Evolutionary conservation across 2,888 invertebrate genomes (phyloP).

Genomic region (Ganaspis brasiliensis): DNA sequence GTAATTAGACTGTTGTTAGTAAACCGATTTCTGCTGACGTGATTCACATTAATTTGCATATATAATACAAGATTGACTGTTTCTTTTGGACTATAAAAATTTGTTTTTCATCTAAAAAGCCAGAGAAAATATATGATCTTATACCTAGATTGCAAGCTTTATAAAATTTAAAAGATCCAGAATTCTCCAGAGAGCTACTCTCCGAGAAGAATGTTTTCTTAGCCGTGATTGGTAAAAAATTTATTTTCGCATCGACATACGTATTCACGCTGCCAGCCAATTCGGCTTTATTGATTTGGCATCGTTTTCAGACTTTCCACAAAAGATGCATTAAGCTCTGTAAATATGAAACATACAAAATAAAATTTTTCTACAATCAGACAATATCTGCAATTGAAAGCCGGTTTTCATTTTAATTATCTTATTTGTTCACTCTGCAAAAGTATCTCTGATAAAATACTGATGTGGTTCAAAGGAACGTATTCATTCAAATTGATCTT

Average conservation of each 20-base stretch:
- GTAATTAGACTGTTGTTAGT: too few relatives aligned
- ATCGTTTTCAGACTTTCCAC: not conserved
- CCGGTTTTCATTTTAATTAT: too few relatives aligned
- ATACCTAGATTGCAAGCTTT: not conserved
- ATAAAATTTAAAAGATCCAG: not conserved
- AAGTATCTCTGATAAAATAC: too few relatives aligned
- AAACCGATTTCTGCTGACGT: too few relatives aligned
- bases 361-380: too few relatives aligned
- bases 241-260: conserved; percentile 28
- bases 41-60: too few relatives aligned
- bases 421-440: too few relatives aligned
- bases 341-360: not conserved
- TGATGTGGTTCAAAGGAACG: too few relatives aligned
- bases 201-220: not conserved
- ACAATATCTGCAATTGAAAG: too few relatives aligned
- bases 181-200: not conserved
- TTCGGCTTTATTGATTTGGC: conserved; percentile 23
- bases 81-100: too few relatives aligned
- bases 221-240: conserved; percentile 27
- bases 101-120: not conserved
- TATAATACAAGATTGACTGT: too few relatives aligned
- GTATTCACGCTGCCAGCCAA: conserved; percentile 16
- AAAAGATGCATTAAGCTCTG: conserved; percentile 8
- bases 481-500: too few relatives aligned
- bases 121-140: not conserved